Conservation (phyloP, 2,888 invertebrate species). For the Kryphioiulus occultus region DNA sequence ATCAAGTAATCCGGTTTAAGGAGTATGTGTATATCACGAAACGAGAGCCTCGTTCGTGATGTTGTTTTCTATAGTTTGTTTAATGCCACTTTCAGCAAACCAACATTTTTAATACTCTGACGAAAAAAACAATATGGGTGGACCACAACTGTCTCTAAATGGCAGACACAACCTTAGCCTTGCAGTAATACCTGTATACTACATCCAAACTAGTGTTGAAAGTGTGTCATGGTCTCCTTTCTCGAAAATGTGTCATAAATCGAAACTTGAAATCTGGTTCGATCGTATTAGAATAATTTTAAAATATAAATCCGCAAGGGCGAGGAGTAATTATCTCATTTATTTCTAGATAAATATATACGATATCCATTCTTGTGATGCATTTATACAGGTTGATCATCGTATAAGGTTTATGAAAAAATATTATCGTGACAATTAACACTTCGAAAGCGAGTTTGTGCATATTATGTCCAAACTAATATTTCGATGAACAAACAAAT, state of each 20-base stretch:
- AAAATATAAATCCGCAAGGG: neutral
- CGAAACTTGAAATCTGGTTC: neutral
- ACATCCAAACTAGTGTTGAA: constrained; percentile 32
- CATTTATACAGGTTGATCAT: neutral
- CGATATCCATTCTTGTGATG: neutral
- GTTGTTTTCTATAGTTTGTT: neutral
- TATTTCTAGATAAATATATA: neutral
- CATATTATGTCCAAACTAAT: neutral
- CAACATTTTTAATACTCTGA: neutral
- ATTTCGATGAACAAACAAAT: neutral
- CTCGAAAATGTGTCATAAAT: constrained; percentile 11
- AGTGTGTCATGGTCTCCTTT: constrained; percentile 19
- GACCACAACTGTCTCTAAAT: neutral
- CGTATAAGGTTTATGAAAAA: neutral
- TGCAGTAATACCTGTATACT: neutral
- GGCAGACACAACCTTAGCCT: constrained; percentile 28
- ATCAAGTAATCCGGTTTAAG: neutral
- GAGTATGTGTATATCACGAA: neutral
- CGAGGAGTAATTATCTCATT: neutral
- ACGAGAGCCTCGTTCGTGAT: neutral
- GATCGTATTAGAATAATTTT: neutral
- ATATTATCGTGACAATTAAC: neutral
- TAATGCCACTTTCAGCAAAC: neutral
- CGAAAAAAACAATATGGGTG: neutral
- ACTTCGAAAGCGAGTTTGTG: neutral